phyloP scores from a whole-genome alignment of 2,113 vertebrate species.

The Nothobranchius kuhntae region DNA sequence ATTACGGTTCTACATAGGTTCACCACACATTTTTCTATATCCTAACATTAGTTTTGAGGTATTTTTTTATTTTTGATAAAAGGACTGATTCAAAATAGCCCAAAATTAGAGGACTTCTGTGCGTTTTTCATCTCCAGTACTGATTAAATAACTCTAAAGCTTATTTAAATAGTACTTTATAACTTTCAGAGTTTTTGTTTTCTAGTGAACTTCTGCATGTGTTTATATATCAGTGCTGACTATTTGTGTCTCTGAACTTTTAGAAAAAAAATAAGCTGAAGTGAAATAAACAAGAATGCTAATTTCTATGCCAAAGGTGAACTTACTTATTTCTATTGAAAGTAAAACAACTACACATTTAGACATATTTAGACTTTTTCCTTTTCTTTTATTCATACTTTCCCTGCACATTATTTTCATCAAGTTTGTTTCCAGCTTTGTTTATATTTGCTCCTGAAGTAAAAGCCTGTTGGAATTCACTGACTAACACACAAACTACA shows the following conservation, averaged over 20 bases:
- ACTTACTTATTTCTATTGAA: neutral
- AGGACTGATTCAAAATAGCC: neutral
- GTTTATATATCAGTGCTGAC: neutral
- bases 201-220: neutral
- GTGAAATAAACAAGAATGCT: neutral
- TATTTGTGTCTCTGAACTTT: neutral
- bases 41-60: no score
- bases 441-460: neutral
- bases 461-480: neutral
- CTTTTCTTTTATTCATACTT: neutral
- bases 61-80: neutral
- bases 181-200: neutral
- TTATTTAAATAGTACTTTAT: neutral
- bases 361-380: neutral
- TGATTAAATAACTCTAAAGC: neutral
- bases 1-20: no score
- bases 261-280: neutral
- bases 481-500: neutral
- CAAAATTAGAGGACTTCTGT: neutral
- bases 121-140: neutral
- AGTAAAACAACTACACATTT: neutral
- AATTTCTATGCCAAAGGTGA: constrained; percentile 2
- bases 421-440: constrained; percentile 1
- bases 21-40: no score
- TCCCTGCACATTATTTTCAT: neutral